Conservation (phyloP, 1,140 invertebrate species). For the Octopus sinensis region DNA sequence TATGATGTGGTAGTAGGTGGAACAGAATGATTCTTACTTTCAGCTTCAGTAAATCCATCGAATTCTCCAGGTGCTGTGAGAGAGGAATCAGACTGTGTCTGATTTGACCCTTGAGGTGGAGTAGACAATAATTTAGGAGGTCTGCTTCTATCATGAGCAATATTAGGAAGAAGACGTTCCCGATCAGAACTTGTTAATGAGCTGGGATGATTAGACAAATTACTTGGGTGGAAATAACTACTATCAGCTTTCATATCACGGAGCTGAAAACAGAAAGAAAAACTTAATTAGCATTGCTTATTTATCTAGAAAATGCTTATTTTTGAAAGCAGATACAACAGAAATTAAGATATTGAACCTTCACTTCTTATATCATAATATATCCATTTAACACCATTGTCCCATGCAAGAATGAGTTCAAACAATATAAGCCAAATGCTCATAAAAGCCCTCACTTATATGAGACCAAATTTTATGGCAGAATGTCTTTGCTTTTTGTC, state of each 20-base stretch:
- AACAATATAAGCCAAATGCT: too few relatives aligned
- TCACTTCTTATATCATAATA: too few relatives aligned
- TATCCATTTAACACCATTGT: too few relatives aligned
- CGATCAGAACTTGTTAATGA: background rate
- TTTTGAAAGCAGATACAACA: too few relatives aligned
- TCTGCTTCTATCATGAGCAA: background rate
- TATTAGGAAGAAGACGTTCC: background rate
- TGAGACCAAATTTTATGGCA: too few relatives aligned
- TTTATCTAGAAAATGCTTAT: too few relatives aligned
- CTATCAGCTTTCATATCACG: slow-evolving; percentile 1
- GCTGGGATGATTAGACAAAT: background rate
- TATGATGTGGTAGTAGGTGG: background rate
- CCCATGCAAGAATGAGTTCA: too few relatives aligned
- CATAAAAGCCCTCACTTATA: too few relatives aligned
- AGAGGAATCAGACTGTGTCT: slow-evolving; percentile 19
- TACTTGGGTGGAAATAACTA: slow-evolving; percentile 6
- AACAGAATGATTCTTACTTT: slow-evolving; percentile 19
- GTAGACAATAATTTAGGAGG: slow-evolving; percentile 9
- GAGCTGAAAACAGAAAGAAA: background rate
- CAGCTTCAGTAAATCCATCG: slow-evolving; percentile 24
- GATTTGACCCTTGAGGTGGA: slow-evolving; percentile 9
- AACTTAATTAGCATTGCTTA: too few relatives aligned
- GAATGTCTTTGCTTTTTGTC: too few relatives aligned
- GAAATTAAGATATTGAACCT: too few relatives aligned
- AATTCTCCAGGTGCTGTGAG: slow-evolving; percentile 22